Evolutionary conservation across 2,888 invertebrate species (phyloP).

Genomic region (Orchesella flavescens): DNA sequence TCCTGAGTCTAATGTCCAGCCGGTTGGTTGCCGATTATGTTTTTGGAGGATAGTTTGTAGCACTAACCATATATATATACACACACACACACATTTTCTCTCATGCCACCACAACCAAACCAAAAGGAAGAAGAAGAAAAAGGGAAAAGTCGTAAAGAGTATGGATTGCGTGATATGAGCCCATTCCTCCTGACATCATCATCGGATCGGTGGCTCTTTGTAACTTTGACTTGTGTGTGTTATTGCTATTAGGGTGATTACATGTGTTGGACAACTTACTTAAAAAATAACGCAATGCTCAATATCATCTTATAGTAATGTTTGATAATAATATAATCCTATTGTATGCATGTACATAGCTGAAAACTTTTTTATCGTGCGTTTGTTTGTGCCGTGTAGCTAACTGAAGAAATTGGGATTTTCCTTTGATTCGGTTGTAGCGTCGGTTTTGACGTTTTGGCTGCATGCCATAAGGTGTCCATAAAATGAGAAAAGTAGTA

Average conservation of each 20-base stretch:
- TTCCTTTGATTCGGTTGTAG: no score
- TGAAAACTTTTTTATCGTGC: no score
- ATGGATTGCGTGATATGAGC: slow-evolving; percentile 46
- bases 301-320: no score
- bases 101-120: not conserved
- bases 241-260: slow-evolving; percentile 20
- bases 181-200: slow-evolving; percentile 23
- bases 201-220: slow-evolving; percentile 20
- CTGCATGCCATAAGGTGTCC: not conserved
- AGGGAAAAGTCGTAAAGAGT: slow-evolving; percentile 17
- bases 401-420: no score
- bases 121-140: slow-evolving; percentile 18
- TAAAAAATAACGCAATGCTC: no score
- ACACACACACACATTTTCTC: no score
- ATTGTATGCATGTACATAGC: no score
- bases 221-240: slow-evolving; percentile 14
- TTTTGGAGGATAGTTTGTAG: no score
- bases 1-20: slow-evolving; percentile 20
- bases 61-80: no score
- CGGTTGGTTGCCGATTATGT: not conserved
- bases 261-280: slow-evolving; percentile 5
- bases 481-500: not conserved
- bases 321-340: no score
- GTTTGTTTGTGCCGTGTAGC: no score
- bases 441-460: not conserved